Evolutionary conservation across 2,888 invertebrate species (phyloP).

Genomic region (Serripes groenlandicus): DNA sequence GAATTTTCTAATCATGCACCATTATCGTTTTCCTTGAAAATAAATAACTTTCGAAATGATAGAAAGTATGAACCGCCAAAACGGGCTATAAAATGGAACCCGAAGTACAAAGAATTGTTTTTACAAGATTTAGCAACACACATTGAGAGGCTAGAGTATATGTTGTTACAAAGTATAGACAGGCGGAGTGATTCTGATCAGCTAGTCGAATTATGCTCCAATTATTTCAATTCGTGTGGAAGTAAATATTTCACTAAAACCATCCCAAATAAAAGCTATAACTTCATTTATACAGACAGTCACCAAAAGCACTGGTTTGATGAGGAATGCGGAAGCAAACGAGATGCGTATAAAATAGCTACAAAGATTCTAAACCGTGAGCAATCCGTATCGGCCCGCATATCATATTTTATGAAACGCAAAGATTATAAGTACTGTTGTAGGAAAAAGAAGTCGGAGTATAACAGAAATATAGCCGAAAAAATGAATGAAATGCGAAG

Average conservation of each 20-base stretch:
- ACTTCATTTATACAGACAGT: background rate
- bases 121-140: background rate
- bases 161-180: background rate
- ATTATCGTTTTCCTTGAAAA: slow-evolving; percentile 6
- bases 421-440: slow-evolving; percentile 21
- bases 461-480: background rate
- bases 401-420: background rate
- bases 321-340: slow-evolving; percentile 1
- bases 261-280: background rate
- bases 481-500: slow-evolving; percentile 8
- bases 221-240: background rate
- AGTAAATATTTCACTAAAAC: background rate
- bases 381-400: background rate
- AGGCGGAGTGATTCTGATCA: background rate
- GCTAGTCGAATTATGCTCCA: background rate
- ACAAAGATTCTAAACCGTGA: background rate
- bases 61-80: background rate
- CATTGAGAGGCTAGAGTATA: background rate
- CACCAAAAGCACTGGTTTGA: slow-evolving; percentile 1
- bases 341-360: background rate
- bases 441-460: background rate
- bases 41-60: background rate
- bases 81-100: background rate
- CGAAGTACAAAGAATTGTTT: background rate
- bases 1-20: slow-evolving; percentile 27